phyloP scores from a whole-genome alignment of 2,888 invertebrate genomes.

The Xestoiulus laeticollis region DNA sequence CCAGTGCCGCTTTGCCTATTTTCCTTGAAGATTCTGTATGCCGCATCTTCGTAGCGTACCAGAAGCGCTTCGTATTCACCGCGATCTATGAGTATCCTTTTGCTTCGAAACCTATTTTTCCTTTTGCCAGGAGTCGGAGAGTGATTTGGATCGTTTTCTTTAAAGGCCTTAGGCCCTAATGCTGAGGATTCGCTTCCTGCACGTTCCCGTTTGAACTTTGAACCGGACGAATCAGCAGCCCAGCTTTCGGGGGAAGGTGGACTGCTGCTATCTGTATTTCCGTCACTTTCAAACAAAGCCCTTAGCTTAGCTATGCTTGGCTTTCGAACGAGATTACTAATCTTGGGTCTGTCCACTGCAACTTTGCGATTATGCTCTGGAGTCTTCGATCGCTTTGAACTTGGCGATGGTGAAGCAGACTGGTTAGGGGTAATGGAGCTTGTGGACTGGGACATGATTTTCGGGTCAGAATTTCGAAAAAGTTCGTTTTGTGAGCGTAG shows the following conservation, averaged over 20 bases:
- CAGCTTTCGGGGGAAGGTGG: conserved; percentile 47
- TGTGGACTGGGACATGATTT: not conserved
- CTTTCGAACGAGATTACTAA: conserved; percentile 58
- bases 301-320: conserved; percentile 63
- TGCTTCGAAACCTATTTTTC: not conserved
- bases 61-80: conserved; percentile 29
- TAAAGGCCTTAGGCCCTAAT: not conserved
- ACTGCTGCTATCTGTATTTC: conserved; percentile 46
- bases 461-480: not conserved
- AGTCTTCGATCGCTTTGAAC: conserved; percentile 24
- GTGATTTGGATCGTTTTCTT: not conserved
- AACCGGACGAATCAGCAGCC: not conserved
- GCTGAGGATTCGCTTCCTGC: not conserved
- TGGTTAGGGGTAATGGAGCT: not conserved
- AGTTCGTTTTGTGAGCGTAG: not conserved
- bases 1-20: not conserved
- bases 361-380: conserved; percentile 5
- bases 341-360: conserved; percentile 19
- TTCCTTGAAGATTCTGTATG: conserved; percentile 52
- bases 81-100: conserved; percentile 38
- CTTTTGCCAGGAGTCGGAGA: conserved; percentile 29
- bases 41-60: conserved; percentile 53
- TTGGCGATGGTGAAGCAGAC: conserved; percentile 31
- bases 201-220: not conserved
- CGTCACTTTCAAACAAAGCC: conserved; percentile 62